Evolutionary conservation across 2,113 vertebrate genomes (phyloP), one percentile per base, ranked within the genome.

Genomic region (Archilochus colubris): DNA sequence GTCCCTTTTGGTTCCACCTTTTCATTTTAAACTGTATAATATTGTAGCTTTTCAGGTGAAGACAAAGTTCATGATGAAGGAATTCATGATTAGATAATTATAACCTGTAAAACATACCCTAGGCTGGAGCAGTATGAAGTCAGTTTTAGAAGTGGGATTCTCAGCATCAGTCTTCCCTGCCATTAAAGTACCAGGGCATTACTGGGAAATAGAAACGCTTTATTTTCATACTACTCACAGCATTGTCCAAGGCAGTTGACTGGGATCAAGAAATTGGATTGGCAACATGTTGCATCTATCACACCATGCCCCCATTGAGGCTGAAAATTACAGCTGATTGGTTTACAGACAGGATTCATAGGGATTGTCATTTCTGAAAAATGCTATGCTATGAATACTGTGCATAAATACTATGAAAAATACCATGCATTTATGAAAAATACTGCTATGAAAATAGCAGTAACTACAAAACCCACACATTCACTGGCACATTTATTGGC

Each of bases 61-160:
- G 68, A 77, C 21, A 84, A 93, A 79, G 88, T 82, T 94, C 62
- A 44, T 69, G 31, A 90, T 92, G 86, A 96, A 96, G 78, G 76
- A 93, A 88, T 90, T 31, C 36, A 62, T 78, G 68, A 91, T 82
- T 91, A 91, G 55, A 89, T 83, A 84, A 95, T 93, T 77, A 76
- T 58, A 76, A 81, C 48, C 88, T 92, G 50, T 93, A 88, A 90
- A 94, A 68, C 0, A 1, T 72, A 78, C 69, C 54, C 46, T 64
- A 48, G 57, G 40, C 88, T 78, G 68, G n/a, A 86, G 33, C 62
- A 69, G 27, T 90, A 30, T 86, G 66, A 86, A 91, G 48, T 95
- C 76, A 78, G 40, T 81, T 40, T 83, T 83, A 75, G 46, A 88
- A 75, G 72, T n/a, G 83, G 54, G 30, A 61, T 89, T 86, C 76